Percentiles rank a stretch among this genome's conserved stretches.
These are phyloP conservation scores for Collichthys lucidus DNA, from an alignment of 2,113 vertebrate genomes.

Conservation along the genomic window DNA sequence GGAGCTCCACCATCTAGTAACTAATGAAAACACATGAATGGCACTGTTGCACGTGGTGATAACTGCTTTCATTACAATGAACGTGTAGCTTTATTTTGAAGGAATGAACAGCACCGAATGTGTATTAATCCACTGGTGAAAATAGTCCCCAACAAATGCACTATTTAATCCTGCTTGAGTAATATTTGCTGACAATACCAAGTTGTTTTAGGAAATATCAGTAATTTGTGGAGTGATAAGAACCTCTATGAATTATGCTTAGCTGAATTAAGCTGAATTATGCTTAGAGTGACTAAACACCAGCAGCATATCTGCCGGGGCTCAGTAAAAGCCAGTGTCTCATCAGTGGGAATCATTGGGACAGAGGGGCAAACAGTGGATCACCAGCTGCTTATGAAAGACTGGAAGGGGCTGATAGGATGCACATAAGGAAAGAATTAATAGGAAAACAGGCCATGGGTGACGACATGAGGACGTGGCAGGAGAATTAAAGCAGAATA, in stretches of 20 bases:
- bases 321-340: conserved; percentile 12
- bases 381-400: conserved; percentile 39
- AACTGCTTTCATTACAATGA: not conserved
- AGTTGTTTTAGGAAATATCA: not conserved
- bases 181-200: not conserved
- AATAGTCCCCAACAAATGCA: not conserved
- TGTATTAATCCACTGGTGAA: not conserved
- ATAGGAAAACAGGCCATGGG: not conserved
- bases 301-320: conserved; percentile 51
- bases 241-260: conserved; percentile 41
- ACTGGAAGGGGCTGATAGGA: not conserved
- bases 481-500: conserved; percentile 28
- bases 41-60: not conserved
- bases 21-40: not conserved
- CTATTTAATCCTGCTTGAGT: not conserved
- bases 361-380: conserved; percentile 12
- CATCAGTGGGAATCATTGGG: conserved; percentile 33
- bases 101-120: not conserved
- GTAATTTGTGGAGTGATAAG: not conserved
- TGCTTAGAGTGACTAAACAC: conserved; percentile 58
- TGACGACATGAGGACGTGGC: not conserved
- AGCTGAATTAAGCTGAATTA: conserved; percentile 45
- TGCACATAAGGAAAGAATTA: not conserved
- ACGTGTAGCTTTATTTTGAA: not conserved
- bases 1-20: not conserved